Percentiles rank a stretch among this genome's conserved stretches.
Conservation (phyloP, 2,888 invertebrate species). For the Oscheius sp. region DNA sequence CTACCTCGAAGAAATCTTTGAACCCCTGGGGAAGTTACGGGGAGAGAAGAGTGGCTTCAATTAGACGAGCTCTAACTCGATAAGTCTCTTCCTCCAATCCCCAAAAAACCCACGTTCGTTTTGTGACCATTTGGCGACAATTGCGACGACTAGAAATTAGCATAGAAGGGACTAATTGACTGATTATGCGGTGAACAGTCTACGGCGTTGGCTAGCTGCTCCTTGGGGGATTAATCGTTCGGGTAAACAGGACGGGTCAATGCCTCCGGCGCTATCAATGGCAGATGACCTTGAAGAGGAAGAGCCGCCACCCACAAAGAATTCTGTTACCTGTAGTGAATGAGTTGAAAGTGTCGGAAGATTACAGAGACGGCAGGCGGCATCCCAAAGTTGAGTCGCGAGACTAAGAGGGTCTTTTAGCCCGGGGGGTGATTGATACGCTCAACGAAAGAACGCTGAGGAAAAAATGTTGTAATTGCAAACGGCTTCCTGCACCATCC, state of each 20-base stretch:
- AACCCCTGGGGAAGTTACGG: neutral
- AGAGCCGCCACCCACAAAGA: too few species aligned
- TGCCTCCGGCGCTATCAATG: neutral
- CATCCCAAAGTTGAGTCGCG: neutral
- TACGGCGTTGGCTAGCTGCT: neutral
- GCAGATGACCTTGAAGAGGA: neutral
- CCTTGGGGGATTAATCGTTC: constrained; percentile 10
- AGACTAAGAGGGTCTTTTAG: neutral
- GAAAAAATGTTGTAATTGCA: neutral
- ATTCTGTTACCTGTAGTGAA: constrained; percentile 10
- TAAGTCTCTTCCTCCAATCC: neutral
- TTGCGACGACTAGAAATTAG: constrained; percentile 21
- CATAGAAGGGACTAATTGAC: constrained; percentile 15
- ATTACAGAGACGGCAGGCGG: constrained; percentile 14
- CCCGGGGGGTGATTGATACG: constrained; percentile 19
- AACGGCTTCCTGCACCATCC: too few species aligned
- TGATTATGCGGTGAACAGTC: constrained; percentile 4
- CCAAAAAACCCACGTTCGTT: constrained; percentile 1
- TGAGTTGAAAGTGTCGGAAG: constrained; percentile 23
- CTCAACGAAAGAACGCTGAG: neutral
- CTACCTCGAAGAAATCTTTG: neutral
- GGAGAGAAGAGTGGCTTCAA: neutral
- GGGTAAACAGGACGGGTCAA: constrained; percentile 7
- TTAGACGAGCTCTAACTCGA: neutral
- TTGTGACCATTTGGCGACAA: constrained; percentile 19